Evolutionary conservation across 2,888 invertebrate genomes (phyloP).

Genomic region (Panopea generosa): DNA sequence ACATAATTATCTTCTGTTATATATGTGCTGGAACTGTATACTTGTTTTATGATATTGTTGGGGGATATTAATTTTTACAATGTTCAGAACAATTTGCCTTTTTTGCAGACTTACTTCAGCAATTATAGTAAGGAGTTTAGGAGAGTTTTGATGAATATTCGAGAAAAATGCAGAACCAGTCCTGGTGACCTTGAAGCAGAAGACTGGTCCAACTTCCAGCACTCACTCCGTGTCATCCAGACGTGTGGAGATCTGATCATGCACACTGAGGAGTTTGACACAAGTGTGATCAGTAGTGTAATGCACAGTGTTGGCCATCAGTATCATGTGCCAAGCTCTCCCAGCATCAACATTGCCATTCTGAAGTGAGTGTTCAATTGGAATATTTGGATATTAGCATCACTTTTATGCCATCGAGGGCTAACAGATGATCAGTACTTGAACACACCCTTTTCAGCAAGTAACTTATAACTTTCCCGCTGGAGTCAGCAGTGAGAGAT

Average conservation of each 20-base stretch:
- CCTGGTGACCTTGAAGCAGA: constrained; percentile 71
- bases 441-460: no score
- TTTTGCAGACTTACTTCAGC: constrained; percentile 87
- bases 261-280: constrained; percentile 90
- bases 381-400: neutral
- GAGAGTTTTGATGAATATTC: constrained; percentile 88
- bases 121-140: constrained; percentile 89
- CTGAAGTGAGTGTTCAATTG: constrained; percentile 57
- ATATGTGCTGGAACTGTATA: no score
- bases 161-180: constrained; percentile 80
- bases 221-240: constrained; percentile 84
- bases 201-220: constrained; percentile 85
- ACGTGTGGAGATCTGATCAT: constrained; percentile 88
- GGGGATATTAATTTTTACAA: no score
- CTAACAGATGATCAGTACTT: no score
- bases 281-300: constrained; percentile 88
- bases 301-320: constrained; percentile 85
- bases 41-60: no score
- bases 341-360: constrained; percentile 64
- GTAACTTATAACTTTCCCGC: no score
- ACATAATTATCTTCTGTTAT: no score
- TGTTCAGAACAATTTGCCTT: no score
- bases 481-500: no score
- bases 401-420: no score
- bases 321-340: constrained; percentile 70